A percentile compares a stretch with the other conserved stretches of the same genome.
These are phyloP conservation scores for Chionis minor DNA, from an alignment of 2,113 vertebrate genomes.

Conservation along the genomic window DNA sequence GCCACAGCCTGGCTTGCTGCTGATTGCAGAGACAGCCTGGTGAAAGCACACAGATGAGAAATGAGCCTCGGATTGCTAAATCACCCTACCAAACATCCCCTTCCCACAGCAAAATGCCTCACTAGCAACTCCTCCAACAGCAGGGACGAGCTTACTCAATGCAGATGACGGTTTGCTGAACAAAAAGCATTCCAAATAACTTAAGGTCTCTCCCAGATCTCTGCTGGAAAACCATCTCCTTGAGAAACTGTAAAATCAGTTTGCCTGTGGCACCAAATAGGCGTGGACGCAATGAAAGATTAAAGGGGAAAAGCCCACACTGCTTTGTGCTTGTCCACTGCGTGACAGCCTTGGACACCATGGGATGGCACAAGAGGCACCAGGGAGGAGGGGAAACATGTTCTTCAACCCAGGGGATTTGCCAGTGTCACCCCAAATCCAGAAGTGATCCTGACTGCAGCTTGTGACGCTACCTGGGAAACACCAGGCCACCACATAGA, in stretches of 20 bases:
- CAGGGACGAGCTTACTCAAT: not conserved
- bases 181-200: not conserved
- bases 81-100: slow-evolving; percentile 43
- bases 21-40: slow-evolving; percentile 37
- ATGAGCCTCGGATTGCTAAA: slow-evolving; percentile 31
- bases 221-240: slow-evolving; percentile 20
- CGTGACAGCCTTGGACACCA: not conserved
- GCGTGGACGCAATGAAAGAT: not conserved
- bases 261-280: slow-evolving; percentile 31
- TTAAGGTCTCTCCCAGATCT: not conserved
- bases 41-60: slow-evolving; percentile 59
- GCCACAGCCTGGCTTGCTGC: slow-evolving; percentile 17
- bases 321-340: slow-evolving; percentile 7
- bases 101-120: not conserved
- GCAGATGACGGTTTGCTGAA: slow-evolving; percentile 11
- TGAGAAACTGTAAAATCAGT: not conserved
- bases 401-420: not conserved
- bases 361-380: not conserved
- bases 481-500: not conserved
- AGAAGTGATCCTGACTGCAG: not conserved
- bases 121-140: slow-evolving; percentile 20
- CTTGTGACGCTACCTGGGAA: not conserved
- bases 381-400: not conserved
- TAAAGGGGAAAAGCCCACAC: not conserved
- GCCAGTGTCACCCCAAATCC: not conserved